phyloP scores from a whole-genome alignment of 1,140 invertebrate species.

The Belonocnema kinseyi region DNA sequence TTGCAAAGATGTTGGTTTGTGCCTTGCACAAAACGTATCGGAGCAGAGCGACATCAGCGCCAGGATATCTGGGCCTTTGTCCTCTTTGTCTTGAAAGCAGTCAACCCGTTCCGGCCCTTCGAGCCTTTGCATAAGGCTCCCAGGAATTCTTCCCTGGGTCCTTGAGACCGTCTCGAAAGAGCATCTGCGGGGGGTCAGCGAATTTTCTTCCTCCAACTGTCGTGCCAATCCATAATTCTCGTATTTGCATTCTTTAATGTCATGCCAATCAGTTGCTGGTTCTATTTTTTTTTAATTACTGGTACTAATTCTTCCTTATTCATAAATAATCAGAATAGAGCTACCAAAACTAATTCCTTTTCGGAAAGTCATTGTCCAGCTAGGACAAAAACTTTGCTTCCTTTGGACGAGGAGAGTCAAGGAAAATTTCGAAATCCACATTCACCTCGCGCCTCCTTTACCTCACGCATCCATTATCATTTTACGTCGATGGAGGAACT shows the following conservation, averaged over 20 bases:
- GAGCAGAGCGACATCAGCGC: conserved; percentile 25
- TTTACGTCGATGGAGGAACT: neutral
- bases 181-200: neutral
- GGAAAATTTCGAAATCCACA: conserved; percentile 7
- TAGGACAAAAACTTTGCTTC: neutral
- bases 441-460: neutral
- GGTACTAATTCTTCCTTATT: neutral
- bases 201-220: neutral
- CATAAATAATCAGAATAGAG: too few relatives aligned
- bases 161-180: conserved; percentile 4
- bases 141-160: neutral
- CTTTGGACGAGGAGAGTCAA: neutral
- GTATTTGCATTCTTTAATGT: neutral
- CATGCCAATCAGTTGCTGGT: too few relatives aligned
- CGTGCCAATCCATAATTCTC: neutral
- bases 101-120: conserved; percentile 25
- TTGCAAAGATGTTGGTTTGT: conserved; percentile 23
- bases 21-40: conserved; percentile 13
- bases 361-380: neutral
- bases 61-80: conserved; percentile 54
- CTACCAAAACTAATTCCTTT: neutral
- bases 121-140: neutral
- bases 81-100: conserved; percentile 55
- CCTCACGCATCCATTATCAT: neutral
- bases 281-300: neutral